Evolutionary conservation across 2,797 vertebrate genomes (phyloP).

Genomic region (Antrozous pallidus): DNA sequence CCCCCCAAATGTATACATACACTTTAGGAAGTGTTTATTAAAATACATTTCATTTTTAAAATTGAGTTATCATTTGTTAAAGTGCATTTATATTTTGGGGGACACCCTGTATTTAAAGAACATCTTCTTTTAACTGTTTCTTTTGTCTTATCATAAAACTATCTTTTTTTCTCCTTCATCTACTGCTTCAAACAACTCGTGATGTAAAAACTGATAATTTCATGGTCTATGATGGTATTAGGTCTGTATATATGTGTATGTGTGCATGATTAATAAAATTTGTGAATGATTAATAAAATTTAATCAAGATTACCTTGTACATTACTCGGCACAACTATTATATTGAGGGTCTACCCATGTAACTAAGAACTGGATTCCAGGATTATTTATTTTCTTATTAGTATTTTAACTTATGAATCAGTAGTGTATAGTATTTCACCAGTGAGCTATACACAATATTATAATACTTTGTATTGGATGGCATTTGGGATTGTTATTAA

Average conservation of each 20-base stretch:
- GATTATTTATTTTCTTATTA: not conserved
- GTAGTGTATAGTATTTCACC: not conserved
- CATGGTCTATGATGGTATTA: not conserved
- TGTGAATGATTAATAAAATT: not conserved
- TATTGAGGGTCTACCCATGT: not conserved
- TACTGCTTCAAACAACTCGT: constrained; percentile 41
- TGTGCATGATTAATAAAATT: not conserved
- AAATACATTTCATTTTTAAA: no score
- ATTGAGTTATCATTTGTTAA: no score
- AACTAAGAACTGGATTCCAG: not conserved
- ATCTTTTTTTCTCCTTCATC: constrained; percentile 54
- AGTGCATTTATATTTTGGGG: no score
- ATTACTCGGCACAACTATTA: constrained; percentile 1
- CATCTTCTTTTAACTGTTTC: constrained; percentile 68
- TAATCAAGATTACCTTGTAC: not conserved
- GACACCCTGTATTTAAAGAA: constrained; percentile 60
- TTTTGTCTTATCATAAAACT: constrained; percentile 61
- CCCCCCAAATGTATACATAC: no score
- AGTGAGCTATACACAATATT: not conserved
- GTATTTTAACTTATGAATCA: not conserved
- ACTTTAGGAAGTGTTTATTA: no score
- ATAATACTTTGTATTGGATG: not conserved
- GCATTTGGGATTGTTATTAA: not conserved
- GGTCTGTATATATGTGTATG: not conserved
- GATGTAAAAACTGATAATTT: not conserved